Base-by-base conservation (phyloP, 2,113 vertebrate genomes). In the Hystrix cristata region DNA sequence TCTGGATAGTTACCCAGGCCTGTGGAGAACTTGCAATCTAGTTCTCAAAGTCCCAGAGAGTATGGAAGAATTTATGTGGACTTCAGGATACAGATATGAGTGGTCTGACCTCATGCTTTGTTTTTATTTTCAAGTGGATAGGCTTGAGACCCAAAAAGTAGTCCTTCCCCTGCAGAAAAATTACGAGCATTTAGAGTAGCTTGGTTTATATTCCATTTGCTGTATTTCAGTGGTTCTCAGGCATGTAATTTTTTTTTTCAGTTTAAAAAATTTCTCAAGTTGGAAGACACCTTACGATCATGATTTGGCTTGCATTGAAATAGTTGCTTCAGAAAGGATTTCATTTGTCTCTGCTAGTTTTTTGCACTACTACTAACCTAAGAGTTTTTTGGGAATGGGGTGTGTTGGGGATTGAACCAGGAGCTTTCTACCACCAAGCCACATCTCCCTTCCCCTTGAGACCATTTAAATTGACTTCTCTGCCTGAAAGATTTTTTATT, bases 191-290 rank as follows among this genome's bases (percentile, higher is more conserved):
- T 92, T 74, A 87, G 16, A 83, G 48, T 67, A 90, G 11, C 43
- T 83, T 59, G 18, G 29, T 80, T 46, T 78, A 38, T 6, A 7
- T 83, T 87, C n/a, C n/a, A 72, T 79, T 91, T 94, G 79, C 48
- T 84, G 7, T 67, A 34, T 62, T 74, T 86, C n/a, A 19, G 14
- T 78, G 53, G 69, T 76, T 69, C 7, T 85, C 76, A 92, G 29
- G 69, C 55, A n/a, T n/a, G 4, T 72, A 25, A 76, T 84, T 74
- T 88, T 71, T 81, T 81, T 89, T 80, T 51, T 65, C 31, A 65
- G 64, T 74, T 94, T 91, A 48, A 91, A 67, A 93, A 62, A 51
- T 46, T 27, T 95, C 69, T 87, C 46, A 81, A 90, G 59, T 71
- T 51, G 48, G 14, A 31, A 76, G 65, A 46, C 27, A 16, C 84